Evolutionary conservation across 2,888 invertebrate species (phyloP), one percentile per base, ranked within the genome.

Genomic region (Napeogenes inachia): DNA sequence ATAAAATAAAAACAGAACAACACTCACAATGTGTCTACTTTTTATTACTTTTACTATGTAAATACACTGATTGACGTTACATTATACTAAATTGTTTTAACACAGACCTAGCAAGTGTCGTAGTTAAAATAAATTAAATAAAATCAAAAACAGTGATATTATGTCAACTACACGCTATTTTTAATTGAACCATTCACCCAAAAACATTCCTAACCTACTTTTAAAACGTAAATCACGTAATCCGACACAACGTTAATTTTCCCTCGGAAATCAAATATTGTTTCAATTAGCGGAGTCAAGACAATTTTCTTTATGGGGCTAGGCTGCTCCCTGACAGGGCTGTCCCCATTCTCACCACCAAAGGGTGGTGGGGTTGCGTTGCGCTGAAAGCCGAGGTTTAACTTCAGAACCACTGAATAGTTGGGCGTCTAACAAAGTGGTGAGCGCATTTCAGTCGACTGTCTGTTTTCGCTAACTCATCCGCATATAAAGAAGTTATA

Each of bases 261-360:
- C 65, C 55, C 65, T 76, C 69, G 71, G 68, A 73, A 78, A 77
- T 73, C 86, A 85, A 87, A 87, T 81, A 86, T 82, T 79, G 84
- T 81, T 81, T 81, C 87, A 88, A 89, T 88, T 85, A 86, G 80
- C 73, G 74, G 71, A 75, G 75, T 73, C 75, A 86, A 89, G 89
- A 87, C 86, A 77, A 82, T 84, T 86, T 89, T 87, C 89, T 89
- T 88, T 88, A 89, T 87, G 78, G 73, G 79, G 70, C 65, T 70
- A 81, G 82, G 87, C 83, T 89, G 84, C 89, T 82, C 89, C 89
- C 86, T 88, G 21, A 21, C 21, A 21, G 21, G 21, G 21, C 21
- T 21, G 86, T 80, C 85, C 89, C 84, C 84, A 82, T 85, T 87
- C 73, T 75, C 79, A 80, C 82, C 81, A 80, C 67, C 71, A 76